Evolutionary conservation across 2,888 invertebrate genomes (phyloP), one percentile per base, ranked within the genome.

Genomic region (Dasypolia templi): DNA sequence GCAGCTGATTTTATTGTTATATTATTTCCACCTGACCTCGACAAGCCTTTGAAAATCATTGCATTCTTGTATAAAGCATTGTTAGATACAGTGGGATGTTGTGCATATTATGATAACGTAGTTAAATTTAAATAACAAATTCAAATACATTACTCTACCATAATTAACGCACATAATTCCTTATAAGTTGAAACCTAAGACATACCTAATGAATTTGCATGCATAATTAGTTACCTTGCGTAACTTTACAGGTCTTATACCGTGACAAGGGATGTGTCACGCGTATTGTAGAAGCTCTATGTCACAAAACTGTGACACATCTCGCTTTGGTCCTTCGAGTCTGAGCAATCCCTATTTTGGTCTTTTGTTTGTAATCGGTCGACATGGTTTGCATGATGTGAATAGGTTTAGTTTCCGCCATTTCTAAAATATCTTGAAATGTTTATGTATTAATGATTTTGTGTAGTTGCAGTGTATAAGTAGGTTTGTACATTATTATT

Each of bases 141-240:
- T 72, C 42, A 72, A 66, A 81, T 77, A 70, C 55, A 68, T 75
- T 78, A 32, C 26, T 49, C 26, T 66, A 26, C 51, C 19, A 51
- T 67, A 77, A 80, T 77, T 77, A 83, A 61, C 39, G 66, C 67
- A 58, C 61, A 68, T 81, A 76, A 73, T 71, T 42, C 83, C 83
- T 83, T 83, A 55, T 83, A 75, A 64, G 83, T 71, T 73, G 58
- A 75, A 55, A 73, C 64, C 61, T 69, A 73, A 83, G 68, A 72
- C 77, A 61, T 74, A 78, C 44, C 81, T 84, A 84, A 87, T 88
- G 87, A 85, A 84, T 88, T 91, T 90, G 88, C 85, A 89, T 79
- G 88, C 74, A 49, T 82, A 78, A 74, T 66, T 89, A 83, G 65
- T 64, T 22, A 22, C 55, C 53, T 89, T 88, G 72, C 83, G 75